phyloP scores from a whole-genome alignment of 2,888 invertebrate genomes.

The Watsonalla cultraria region DNA sequence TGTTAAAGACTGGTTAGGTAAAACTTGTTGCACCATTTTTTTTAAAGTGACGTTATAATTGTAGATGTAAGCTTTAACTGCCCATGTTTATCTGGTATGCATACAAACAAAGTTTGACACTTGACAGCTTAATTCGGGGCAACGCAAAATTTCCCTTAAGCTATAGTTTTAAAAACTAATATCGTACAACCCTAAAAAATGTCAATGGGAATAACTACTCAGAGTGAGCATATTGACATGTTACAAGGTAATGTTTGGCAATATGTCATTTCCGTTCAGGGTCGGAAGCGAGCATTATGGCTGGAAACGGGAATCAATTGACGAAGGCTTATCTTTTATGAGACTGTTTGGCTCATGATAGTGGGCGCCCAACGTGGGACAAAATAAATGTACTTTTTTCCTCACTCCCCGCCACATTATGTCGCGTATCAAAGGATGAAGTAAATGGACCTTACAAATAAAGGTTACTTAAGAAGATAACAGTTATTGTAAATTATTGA shows the following conservation, averaged over 20 bases:
- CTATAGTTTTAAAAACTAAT: no score
- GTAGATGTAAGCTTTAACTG: no score
- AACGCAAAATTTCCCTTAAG: no score
- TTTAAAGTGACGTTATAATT: no score
- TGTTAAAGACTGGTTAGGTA: no score
- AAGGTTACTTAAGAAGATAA: no score
- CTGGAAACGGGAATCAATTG: conserved; percentile 14
- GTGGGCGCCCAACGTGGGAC: background rate
- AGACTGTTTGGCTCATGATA: conserved; percentile 2
- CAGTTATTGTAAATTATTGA: no score
- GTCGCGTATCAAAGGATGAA: background rate
- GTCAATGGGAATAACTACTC: background rate
- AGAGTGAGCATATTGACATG: conserved; percentile 23
- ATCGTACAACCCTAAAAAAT: background rate
- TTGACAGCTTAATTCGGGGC: no score
- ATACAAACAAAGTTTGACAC: no score
- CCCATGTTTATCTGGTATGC: no score
- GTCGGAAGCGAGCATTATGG: conserved; percentile 11
- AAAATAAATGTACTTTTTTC: background rate
- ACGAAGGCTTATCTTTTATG: conserved; percentile 2
- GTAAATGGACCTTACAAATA: no score
- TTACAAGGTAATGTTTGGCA: conserved; percentile 25
- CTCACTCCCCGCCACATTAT: background rate
- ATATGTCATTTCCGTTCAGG: conserved; percentile 8
- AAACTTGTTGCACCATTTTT: no score